These are phyloP conservation scores for Ischnus inquisitorius DNA, from an alignment of 2,888 invertebrate genomes.

Conservation along the genomic window DNA sequence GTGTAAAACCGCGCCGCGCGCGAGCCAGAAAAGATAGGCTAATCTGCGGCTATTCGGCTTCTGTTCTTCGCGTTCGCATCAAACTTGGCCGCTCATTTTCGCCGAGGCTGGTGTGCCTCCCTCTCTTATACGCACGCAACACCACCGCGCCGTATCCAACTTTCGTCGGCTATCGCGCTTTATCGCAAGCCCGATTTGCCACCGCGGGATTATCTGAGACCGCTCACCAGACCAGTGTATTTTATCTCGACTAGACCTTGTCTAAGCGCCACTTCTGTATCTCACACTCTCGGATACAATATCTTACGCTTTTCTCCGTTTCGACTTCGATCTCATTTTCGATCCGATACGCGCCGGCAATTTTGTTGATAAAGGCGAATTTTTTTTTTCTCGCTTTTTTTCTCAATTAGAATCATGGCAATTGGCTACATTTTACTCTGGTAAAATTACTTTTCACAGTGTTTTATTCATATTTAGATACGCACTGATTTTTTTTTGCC, in stretches of 20 bases:
- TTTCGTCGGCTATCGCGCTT: constrained; percentile 23
- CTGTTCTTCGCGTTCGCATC: constrained; percentile 40
- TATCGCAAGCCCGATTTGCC: constrained; percentile 51
- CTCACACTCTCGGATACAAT: neutral
- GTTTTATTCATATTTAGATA: too few relatives aligned
- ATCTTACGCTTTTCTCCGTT: constrained; percentile 25
- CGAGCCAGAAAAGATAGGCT: constrained; percentile 72
- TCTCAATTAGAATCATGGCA: too few relatives aligned
- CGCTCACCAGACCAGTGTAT: constrained; percentile 20
- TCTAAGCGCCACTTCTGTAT: constrained; percentile 50
- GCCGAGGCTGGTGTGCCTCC: neutral
- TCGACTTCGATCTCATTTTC: neutral
- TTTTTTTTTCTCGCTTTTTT: neutral
- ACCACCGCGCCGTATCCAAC: neutral
- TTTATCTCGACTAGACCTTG: constrained; percentile 51
- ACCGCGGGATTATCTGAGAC: constrained; percentile 50
- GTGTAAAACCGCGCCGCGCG: constrained; percentile 30
- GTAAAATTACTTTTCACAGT: too few relatives aligned
- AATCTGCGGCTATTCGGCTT: constrained; percentile 70
- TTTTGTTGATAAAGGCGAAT: neutral
- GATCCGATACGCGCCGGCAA: constrained; percentile 6
- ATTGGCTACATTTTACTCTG: too few relatives aligned
- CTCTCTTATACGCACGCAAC: neutral
- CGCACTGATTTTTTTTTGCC: too few relatives aligned
- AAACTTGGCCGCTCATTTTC: constrained; percentile 48